Conservation (phyloP, 2,797 vertebrate species). For the Helarctos malayanus region DNA sequence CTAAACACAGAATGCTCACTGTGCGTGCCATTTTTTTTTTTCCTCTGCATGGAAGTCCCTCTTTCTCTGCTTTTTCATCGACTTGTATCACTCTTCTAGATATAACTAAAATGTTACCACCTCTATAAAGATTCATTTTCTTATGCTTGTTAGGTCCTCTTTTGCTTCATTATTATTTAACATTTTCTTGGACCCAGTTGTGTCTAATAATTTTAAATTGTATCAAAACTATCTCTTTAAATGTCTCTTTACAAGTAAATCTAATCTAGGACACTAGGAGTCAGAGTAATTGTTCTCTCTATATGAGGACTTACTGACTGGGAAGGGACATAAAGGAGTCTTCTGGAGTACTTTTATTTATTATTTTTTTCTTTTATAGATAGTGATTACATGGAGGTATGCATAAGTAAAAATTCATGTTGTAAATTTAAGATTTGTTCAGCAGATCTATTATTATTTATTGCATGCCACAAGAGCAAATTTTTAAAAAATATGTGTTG, state of each 20-base stretch:
- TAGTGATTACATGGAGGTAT: background rate
- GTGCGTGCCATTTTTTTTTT: background rate
- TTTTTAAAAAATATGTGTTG: background rate
- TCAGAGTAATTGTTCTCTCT: background rate
- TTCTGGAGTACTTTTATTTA: background rate
- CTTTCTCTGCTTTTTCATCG: background rate
- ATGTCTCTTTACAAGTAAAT: background rate
- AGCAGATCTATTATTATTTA: background rate
- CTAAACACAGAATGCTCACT: background rate
- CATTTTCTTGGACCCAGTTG: background rate
- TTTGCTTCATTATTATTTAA: background rate
- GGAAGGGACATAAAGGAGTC: accelerated
- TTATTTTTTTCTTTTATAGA: background rate
- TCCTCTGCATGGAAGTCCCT: background rate
- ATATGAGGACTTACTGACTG: background rate
- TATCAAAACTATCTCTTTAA: background rate
- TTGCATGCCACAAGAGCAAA: background rate
- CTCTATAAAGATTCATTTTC: background rate
- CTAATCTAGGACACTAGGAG: background rate
- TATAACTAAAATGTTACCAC: background rate
- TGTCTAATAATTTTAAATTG: background rate
- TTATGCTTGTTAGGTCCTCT: background rate
- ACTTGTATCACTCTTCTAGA: background rate
- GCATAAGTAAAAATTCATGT: background rate
- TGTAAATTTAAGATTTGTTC: background rate